Base-by-base conservation (phyloP, 2,888 invertebrate species). In the Eupelmus urozonus region DNA sequence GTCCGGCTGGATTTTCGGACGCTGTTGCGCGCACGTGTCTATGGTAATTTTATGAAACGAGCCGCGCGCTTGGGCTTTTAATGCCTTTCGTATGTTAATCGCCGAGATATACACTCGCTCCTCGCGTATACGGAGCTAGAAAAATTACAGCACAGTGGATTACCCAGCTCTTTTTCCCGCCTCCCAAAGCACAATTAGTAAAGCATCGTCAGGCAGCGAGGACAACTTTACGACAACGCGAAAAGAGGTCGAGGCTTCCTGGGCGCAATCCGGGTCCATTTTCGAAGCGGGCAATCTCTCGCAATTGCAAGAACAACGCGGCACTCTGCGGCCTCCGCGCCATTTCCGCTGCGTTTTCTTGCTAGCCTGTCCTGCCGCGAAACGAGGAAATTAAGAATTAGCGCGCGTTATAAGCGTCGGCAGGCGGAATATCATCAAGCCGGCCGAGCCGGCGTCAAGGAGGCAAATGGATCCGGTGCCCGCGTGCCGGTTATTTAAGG, bases 21-120 rank as follows among this genome's bases (percentile, higher is more conserved):
- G 23, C n/a, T 67, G 42, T 59, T 40, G 16, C 60, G 20, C 57
- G 7, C n/a, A n/a, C 57, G 70, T 51, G 76, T 76, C 70, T 70
- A 70, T 65, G 63, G 63, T 76, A 76, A 76, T 76, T 69, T 63
- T 70, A 70, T 49, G 59, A n/a, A n/a, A n/a, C n/a, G n/a, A n/a
- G n/a, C n/a, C 25, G 34, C 59, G 45, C 20, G 40, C 7, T 7
- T 23, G 45, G 23, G 9, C 7, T n/a, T 29, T 76, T 63, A 70
- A 76, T 70, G 70, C 49, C 70, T 70, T 76, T 76, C 49, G 34
- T 70, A 70, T 76, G 70, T 70, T 57, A 70, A 76, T 70, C 25
- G 69, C 16, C 20, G 7, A 16, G 27, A 29, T 29, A 7, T n/a
- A n/a, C n/a, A 25, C 55, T n/a, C 51, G 13, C 23, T 34, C n/a